phyloP scores from a whole-genome alignment of 1,140 invertebrate species.

The Procambarus clarkii region DNA sequence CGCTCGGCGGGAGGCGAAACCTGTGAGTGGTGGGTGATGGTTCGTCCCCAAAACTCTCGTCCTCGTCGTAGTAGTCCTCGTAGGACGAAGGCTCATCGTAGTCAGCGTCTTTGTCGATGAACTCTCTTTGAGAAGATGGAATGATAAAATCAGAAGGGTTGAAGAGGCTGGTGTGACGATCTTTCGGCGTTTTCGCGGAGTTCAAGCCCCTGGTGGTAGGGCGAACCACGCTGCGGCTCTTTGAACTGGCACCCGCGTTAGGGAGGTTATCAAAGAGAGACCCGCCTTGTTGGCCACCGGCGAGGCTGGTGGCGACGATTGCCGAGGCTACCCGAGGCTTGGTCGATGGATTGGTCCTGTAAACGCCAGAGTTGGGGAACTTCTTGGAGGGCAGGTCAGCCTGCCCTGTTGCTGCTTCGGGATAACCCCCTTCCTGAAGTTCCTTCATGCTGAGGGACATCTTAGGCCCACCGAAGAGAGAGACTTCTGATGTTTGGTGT shows the following conservation, averaged over 20 bases:
- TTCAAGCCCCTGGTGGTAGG: not conserved
- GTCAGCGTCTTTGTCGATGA: not conserved
- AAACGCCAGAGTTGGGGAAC: not conserved
- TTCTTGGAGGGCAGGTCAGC: not conserved
- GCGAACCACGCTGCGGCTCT: too few relatives aligned
- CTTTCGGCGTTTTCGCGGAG: not conserved
- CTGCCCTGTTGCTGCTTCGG: not conserved
- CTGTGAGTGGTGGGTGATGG: not conserved
- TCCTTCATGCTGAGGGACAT: conserved; percentile 58
- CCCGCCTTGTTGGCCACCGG: not conserved
- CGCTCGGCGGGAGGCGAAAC: not conserved
- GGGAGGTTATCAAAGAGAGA: conserved; percentile 36
- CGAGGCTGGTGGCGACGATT: conserved; percentile 21
- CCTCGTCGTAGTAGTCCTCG: not conserved
- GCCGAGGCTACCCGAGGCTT: conserved; percentile 36
- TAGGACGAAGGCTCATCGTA: not conserved
- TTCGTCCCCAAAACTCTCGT: not conserved
- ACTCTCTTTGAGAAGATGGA: not conserved
- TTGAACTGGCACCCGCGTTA: conserved; percentile 24
- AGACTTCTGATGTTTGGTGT: not conserved
- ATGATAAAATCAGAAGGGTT: not conserved
- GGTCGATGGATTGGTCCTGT: not conserved
- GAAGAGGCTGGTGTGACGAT: conserved; percentile 6
- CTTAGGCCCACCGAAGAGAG: conserved; percentile 53
- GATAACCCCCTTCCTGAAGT: not conserved